A percentile compares a stretch with the other conserved stretches of the same genome.
phyloP scores from a whole-genome alignment of 2,113 vertebrate species.

The Sphaerodactylus townsendi region DNA sequence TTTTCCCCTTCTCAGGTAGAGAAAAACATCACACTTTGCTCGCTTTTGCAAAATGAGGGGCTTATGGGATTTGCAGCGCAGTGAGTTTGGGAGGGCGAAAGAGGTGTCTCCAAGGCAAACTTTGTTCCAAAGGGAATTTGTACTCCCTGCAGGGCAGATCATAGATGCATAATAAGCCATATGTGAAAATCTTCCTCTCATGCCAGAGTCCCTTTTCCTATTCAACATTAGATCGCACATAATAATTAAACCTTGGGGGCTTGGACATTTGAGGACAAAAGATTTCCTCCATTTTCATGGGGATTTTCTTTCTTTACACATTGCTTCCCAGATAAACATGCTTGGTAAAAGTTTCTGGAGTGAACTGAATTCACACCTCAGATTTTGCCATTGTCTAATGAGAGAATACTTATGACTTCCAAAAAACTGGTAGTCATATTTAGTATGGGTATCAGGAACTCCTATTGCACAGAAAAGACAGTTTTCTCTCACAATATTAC shows the following conservation, averaged over 20 bases:
- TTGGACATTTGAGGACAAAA: constrained; percentile 79
- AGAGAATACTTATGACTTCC: constrained; percentile 53
- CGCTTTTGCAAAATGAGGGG: too few species aligned
- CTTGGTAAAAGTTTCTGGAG: constrained; percentile 75
- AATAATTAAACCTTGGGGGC: constrained; percentile 90
- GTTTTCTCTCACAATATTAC: background rate
- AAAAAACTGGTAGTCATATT: constrained; percentile 44
- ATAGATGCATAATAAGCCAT: too few species aligned
- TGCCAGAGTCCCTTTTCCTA: constrained; percentile 67
- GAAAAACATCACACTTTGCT: too few species aligned
- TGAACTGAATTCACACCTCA: constrained; percentile 82
- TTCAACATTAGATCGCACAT: constrained; percentile 86
- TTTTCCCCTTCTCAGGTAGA: too few species aligned
- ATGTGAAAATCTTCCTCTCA: constrained; percentile 81
- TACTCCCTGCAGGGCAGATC: too few species aligned
- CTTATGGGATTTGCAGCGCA: too few species aligned
- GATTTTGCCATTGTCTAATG: constrained; percentile 69
- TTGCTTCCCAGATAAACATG: constrained; percentile 93
- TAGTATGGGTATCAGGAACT: background rate
- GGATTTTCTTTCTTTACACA: constrained; percentile 93
- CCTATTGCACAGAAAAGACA: background rate
- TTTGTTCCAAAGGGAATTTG: too few species aligned
- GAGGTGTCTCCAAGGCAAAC: too few species aligned
- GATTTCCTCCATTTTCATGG: constrained; percentile 77
- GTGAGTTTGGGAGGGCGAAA: too few species aligned